Evolutionary conservation across 2,797 vertebrate genomes (phyloP).

Genomic region (Phoebastria nigripes): DNA sequence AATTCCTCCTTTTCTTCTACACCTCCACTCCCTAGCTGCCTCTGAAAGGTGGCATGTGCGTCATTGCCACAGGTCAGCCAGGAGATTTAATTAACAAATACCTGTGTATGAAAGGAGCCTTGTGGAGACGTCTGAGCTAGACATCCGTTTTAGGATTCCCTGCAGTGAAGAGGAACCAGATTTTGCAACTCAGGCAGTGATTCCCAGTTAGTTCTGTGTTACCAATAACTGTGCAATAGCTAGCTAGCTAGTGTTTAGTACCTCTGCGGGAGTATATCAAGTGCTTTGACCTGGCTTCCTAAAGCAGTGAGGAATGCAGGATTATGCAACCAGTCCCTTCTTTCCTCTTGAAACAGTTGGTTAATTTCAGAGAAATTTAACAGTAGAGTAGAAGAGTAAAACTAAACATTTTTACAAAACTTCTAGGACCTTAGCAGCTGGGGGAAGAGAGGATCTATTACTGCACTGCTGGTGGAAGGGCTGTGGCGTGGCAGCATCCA

Average conservation of each 20-base stretch:
- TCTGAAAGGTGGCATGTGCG: neutral
- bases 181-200: neutral
- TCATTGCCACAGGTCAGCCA: neutral
- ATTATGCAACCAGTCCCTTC: neutral
- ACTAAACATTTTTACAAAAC: neutral
- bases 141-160: neutral
- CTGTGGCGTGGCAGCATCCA: neutral
- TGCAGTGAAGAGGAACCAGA: neutral
- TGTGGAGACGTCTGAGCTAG: neutral
- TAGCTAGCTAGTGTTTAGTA: neutral
- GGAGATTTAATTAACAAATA: neutral
- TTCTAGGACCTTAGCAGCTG: neutral
- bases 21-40: neutral
- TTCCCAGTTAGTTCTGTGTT: neutral
- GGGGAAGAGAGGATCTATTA: neutral
- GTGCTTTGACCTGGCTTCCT: neutral
- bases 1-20: neutral
- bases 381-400: neutral
- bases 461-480: neutral
- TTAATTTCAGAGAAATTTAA: neutral
- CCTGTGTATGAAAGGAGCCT: neutral
- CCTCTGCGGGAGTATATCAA: neutral
- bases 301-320: neutral
- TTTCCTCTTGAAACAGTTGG: neutral
- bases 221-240: neutral